These are phyloP conservation scores for Chascanopsetta lugubris DNA, from an alignment of 2,113 vertebrate genomes.

Conservation along the genomic window DNA sequence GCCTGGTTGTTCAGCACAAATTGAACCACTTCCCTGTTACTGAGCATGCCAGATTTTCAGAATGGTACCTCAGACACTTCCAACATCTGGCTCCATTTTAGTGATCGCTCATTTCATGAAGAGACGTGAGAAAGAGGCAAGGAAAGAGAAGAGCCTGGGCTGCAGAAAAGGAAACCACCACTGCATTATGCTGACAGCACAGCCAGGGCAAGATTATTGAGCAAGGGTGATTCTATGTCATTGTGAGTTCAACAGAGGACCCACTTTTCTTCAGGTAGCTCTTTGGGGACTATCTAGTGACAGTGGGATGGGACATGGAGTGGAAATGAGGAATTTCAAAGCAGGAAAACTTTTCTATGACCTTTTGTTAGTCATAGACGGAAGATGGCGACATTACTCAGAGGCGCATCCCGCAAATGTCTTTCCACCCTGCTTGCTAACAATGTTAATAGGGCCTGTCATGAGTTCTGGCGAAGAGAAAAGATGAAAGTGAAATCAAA, in stretches of 20 bases:
- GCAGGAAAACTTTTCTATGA: neutral
- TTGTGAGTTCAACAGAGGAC: slow-evolving; percentile 38
- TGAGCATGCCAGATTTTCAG: slow-evolving; percentile 40
- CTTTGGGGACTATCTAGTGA: slow-evolving; percentile 4
- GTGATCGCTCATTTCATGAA: slow-evolving; percentile 46
- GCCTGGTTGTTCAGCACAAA: slow-evolving; percentile 35
- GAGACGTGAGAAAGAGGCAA: slow-evolving; percentile 31
- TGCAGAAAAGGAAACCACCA: slow-evolving; percentile 47
- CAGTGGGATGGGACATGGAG: neutral
- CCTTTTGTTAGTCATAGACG: slow-evolving; percentile 7
- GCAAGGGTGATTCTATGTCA: slow-evolving; percentile 44
- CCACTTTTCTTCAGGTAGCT: slow-evolving; percentile 28
- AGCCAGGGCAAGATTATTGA: slow-evolving; percentile 50
- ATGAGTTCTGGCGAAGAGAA: slow-evolving; percentile 24
- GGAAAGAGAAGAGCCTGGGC: slow-evolving; percentile 8
- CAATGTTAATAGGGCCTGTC: slow-evolving; percentile 31
- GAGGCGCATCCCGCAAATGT: slow-evolving; percentile 9
- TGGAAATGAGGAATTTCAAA: neutral
- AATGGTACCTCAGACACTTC: slow-evolving; percentile 58
- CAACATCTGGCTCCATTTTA: slow-evolving; percentile 72
- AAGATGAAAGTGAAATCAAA: slow-evolving; percentile 35
- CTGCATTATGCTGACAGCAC: slow-evolving; percentile 48
- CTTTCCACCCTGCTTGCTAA: slow-evolving; percentile 11
- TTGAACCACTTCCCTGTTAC: slow-evolving; percentile 39
- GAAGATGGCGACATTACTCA: slow-evolving; percentile 12